Base-by-base conservation (phyloP, 2,797 vertebrate genomes). In the Leucoraja ocellata region DNA sequence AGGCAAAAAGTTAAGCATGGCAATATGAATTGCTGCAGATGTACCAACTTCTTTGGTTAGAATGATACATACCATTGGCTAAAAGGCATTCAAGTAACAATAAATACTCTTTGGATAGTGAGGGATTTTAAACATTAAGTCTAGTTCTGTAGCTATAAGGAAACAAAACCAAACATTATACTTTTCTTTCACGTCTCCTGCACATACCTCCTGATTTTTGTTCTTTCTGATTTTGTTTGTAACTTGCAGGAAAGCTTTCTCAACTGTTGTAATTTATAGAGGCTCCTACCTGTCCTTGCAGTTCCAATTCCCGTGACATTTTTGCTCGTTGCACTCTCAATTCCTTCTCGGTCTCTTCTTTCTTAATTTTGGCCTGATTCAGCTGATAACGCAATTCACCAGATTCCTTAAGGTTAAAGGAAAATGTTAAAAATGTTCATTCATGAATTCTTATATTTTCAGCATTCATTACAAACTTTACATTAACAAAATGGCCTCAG, bases 281-380 rank as follows among this genome's bases (percentile, higher is more conserved):
- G 84, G 95, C 93, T 95, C 96, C 96, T 96, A 98, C 98, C 97
- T 98, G 97, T 93, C 97, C 96, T 95, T 97, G 97, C 94, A 97
- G 96, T 96, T 98, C 97, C 94, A 97, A 96, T 94, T 97, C 97
- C 93, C 97, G 96, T 95, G 96, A 94, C 95, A 96, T 96, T 96
- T 97, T 98, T 96, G 95, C 94, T 94, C 95, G 96, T 95, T 97
- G 97, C 94, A 98, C 98, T 95, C 96, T 96, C 95, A 98, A 96
- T 94, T 97, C 97, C 95, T 97, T 96, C 97, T 99, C 98, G 93
- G 96, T 97, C 95, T 99, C 98, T 94, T 98, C 98, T 95, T 97
- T 99, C 96, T 97, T 98, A 96, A 98, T 96, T 95, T 97, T 96
- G 93, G 96, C 97, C 96, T 98, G 97, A 94, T 97, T 98, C 95